Percentiles rank a stretch among this genome's conserved stretches.
These are phyloP conservation scores for Papilio machaon DNA, from an alignment of 1,140 invertebrate genomes.

Conservation along the genomic window DNA sequence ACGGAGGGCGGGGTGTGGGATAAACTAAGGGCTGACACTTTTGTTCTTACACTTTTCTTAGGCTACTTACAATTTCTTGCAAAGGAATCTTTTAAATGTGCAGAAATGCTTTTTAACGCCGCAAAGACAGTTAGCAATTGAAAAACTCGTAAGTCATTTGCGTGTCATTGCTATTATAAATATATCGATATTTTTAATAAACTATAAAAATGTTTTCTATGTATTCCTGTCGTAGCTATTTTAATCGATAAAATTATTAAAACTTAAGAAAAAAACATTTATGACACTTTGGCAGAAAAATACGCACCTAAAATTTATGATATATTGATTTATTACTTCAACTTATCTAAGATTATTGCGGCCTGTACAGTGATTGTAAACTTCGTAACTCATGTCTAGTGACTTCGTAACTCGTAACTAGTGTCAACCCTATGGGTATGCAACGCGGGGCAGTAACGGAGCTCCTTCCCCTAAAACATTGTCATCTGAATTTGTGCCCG, in stretches of 20 bases:
- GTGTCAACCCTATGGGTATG: conserved; percentile 59
- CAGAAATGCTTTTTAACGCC: not conserved
- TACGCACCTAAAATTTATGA: conserved; percentile 12
- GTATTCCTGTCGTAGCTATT: too few species aligned
- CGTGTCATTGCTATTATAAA: too few species aligned
- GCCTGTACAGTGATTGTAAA: not conserved
- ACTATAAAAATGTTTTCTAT: too few species aligned
- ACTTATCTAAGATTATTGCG: not conserved
- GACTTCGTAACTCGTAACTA: too few species aligned
- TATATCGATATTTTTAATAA: too few species aligned
- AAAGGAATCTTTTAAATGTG: not conserved
- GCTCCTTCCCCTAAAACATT: conserved; percentile 81
- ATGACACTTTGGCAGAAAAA: too few species aligned
- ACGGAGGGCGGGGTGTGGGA: conserved; percentile 65
- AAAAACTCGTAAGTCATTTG: too few species aligned
- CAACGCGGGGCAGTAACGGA: conserved; percentile 70
- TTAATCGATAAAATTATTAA: too few species aligned
- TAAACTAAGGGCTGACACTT: conserved; percentile 60
- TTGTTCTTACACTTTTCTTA: conserved; percentile 26
- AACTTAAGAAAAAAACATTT: not conserved
- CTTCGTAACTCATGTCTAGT: conserved; percentile 9
- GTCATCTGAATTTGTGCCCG: conserved; percentile 81
- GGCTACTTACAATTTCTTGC: not conserved
- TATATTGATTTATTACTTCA: not conserved
- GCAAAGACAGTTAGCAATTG: not conserved